Evolutionary conservation across 2,888 invertebrate species (phyloP), one percentile per base, ranked within the genome.

Genomic region (Cryptosula pallasiana): DNA sequence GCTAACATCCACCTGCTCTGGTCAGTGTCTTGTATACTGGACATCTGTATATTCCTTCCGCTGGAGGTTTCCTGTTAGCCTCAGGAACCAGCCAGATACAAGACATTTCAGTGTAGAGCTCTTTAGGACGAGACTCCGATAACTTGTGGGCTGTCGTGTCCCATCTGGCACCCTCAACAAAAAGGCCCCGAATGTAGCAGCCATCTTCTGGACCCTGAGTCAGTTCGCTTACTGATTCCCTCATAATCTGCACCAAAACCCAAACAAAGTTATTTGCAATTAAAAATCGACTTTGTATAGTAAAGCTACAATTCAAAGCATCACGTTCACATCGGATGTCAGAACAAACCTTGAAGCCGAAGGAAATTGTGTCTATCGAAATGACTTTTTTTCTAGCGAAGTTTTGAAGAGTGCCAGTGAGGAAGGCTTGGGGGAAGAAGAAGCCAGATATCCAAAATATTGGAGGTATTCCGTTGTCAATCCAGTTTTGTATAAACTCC

Each of bases 81-180:
- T 89, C 89, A 0, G 92, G 92, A 58, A 89, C 86, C 80, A 92
- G 86, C 87, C 90, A 90, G 71, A 92, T 87, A 29, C 89, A 88
- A 0, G 90, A 88, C 90, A 84, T 82, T 89, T 91, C 89, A 34
- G 90, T 90, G 78, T 80, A 85, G 55, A 85, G 79, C 72, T 85
- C 84, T 74, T 84, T 85, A n/a, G 84, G 83, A 32, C 78, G 72
- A 0, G 84, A 84, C 76, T 84, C 85, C 3, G 78, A 75, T 69
- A 84, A 78, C 71, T 76, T 75, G 71, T 78, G 74, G 54, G 74
- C 75, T 16, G 73, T 73, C 16, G 55, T 25, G 76, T 83, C 83
- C 84, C 84, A 85, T 32, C 82, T 76, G 1, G 83, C 82, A 0
- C 85, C 85, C 74, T 85, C 85, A 9, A 83, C 72, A 75, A 79